Evolutionary conservation across 2,797 vertebrate genomes (phyloP), one percentile per base, ranked within the genome.

Genomic region (Rhincodon typus): DNA sequence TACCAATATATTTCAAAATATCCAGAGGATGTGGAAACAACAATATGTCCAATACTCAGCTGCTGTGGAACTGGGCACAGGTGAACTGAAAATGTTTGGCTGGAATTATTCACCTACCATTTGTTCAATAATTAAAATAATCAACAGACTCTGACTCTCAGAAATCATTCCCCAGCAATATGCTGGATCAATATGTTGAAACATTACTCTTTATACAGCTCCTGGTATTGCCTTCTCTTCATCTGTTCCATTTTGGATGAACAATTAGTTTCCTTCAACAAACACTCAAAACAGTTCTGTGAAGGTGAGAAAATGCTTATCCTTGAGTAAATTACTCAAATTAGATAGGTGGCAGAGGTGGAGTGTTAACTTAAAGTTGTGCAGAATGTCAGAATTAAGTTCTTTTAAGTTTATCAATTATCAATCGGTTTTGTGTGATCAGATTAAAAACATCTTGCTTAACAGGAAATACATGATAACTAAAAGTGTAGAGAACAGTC

Each of bases 321-420:
- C n/a, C 90, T 62, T 69, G 90, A 93, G 62, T 67, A n/a, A 62
- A 13, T 53, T 62, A 50, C 30, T 90, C 53, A 57, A 57, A 90
- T 17, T 50, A 90, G 53, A 0, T n/a, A 34, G 53, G 87, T 62
- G 30, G 53, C 87, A 62, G 72, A 74, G 72, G 72, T 12, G 72
- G 2, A 13, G 82, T 50, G 82, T 23, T 38, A 86, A 62, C n/a
- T 93, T 23, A 38, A 66, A 23, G 8, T 57, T 93, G n/a, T 34
- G 67, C 62, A 69, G 62, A 74, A 66, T 38, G 88, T 38, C n/a
- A 93, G 38, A 93, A 93, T 93, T 93, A n/a, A 38, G 67, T 38
- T 93, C 42, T 21, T 93, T 93, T n/a, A 93, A 67, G n/a, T n/a
- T 38, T 66, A 67, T 93, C 62, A 42, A 93, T 67, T 67, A 88